Base-by-base conservation (phyloP, 2,113 vertebrate species). In the Thunnus thynnus region DNA sequence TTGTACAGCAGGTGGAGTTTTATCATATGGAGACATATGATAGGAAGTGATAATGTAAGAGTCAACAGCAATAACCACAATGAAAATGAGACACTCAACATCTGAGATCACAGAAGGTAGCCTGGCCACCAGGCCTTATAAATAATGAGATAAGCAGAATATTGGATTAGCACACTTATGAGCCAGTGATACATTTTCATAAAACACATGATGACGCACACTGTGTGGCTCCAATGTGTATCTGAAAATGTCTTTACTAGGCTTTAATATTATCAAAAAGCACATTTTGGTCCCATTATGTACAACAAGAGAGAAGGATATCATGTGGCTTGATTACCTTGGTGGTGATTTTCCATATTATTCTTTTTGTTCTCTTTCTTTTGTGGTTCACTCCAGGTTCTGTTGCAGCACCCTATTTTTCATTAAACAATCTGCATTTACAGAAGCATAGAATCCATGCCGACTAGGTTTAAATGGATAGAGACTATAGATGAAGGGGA, bases 21-120 rank as follows among this genome's bases (percentile, higher is more conserved):
- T 60, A 74, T 88, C 72, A 44, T 3, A 9, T 6, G n/a, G 48
- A 73, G 61, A 48, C 65, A 25, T 44, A 13, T 62, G 20, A 41
- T 1, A 52, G 48, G n/a, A 68, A 74, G 64, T 60, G 7, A 78
- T n/a, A 10, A 18, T 69, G 18, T 44, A 11, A 48, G 30, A 52
- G 84, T 74, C 70, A 89, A 76, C 63, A 63, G 14, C 76, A 69
- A 82, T 81, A 81, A 64, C 41, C 16, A 32, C 17, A 51, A 47
- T 56, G 20, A 48, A 57, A 81, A 76, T 56, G 12, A 74, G 2
- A 70, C 14, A 56, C 1, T 32, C 0, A 11, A 61, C 62, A 61
- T 47, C 17, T 54, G 27, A 64, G 46, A 64, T 51, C 48, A 66
- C 41, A n/a, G 25, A 11, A 16, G 47, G 27, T 56, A 14, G 10